Conservation (phyloP, 2,113 vertebrate genomes). For the Rattus rattus region DNA sequence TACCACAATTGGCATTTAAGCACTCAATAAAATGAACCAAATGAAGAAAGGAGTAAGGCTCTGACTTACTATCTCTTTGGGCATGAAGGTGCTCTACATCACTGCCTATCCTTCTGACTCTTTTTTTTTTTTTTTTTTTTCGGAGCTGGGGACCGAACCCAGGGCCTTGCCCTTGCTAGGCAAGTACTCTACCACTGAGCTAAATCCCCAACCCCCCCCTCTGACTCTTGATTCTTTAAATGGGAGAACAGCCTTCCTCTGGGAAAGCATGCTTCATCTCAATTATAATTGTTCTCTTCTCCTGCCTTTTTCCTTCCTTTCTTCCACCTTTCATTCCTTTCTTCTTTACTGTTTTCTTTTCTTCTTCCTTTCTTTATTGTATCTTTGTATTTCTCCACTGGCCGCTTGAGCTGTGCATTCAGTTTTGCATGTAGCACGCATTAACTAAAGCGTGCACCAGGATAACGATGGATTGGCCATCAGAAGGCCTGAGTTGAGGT, state of each 20-base stretch:
- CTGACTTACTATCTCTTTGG: not conserved
- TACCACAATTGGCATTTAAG: not conserved
- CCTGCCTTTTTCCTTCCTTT: not conserved
- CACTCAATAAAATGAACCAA: not conserved
- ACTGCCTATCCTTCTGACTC: not conserved
- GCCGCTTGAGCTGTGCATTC: not conserved
- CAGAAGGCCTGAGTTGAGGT: constrained; percentile 1
- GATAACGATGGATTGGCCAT: not conserved
- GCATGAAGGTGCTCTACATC: not conserved
- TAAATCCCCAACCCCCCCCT: too few relatives aligned
- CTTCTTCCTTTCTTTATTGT: not conserved
- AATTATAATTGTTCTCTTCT: not conserved
- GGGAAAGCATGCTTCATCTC: not conserved
- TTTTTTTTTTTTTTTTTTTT: too few relatives aligned
- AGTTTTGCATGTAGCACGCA: not conserved
- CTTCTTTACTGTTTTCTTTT: not conserved
- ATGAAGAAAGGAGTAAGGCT: not conserved
- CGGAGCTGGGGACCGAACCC: too few relatives aligned
- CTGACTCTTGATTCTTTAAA: not conserved
- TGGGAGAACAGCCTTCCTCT: not conserved
- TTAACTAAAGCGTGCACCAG: not conserved
- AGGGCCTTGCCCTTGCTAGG: too few relatives aligned
- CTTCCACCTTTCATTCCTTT: not conserved
- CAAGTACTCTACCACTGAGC: too few relatives aligned
- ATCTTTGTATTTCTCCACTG: not conserved